Evolutionary conservation across 2,797 vertebrate species (phyloP).

Genomic region (Oophaga sylvatica): DNA sequence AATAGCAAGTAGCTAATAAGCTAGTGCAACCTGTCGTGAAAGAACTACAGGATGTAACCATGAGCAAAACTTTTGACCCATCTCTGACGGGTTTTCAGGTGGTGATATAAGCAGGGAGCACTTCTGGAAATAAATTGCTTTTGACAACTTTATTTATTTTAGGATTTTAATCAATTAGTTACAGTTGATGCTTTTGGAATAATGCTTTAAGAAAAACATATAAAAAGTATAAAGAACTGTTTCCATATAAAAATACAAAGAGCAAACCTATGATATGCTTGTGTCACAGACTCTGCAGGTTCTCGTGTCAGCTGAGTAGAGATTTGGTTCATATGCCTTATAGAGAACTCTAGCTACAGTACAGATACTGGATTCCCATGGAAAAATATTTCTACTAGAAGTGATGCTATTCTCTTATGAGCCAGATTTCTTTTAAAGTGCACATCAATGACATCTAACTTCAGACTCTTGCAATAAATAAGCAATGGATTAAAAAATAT

Average conservation of each 20-base stretch:
- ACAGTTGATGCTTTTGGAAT: too few species aligned
- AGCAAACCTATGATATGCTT: background rate
- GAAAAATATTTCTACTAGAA: constrained; percentile 44
- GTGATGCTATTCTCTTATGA: constrained; percentile 50
- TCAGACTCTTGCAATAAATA: constrained; percentile 55
- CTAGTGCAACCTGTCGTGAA: too few species aligned
- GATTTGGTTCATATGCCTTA: constrained; percentile 3
- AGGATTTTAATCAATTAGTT: too few species aligned
- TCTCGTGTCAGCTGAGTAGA: constrained; percentile 3
- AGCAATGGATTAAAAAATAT: constrained; percentile 51
- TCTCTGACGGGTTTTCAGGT: too few species aligned
- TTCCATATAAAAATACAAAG: constrained; percentile 1
- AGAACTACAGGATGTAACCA: too few species aligned
- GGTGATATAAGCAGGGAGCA: too few species aligned
- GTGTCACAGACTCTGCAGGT: background rate
- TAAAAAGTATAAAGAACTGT: background rate
- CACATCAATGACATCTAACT: constrained; percentile 57
- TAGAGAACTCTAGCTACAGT: constrained; percentile 30
- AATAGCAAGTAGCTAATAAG: too few species aligned
- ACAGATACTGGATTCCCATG: constrained; percentile 54
- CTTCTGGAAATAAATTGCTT: too few species aligned
- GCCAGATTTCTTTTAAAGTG: constrained; percentile 57
- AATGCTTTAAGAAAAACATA: too few species aligned
- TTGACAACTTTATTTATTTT: too few species aligned
- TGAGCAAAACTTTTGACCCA: too few species aligned